Evolutionary conservation across 2,113 vertebrate species (phyloP).

Genomic region (Corydoras sp.): DNA sequence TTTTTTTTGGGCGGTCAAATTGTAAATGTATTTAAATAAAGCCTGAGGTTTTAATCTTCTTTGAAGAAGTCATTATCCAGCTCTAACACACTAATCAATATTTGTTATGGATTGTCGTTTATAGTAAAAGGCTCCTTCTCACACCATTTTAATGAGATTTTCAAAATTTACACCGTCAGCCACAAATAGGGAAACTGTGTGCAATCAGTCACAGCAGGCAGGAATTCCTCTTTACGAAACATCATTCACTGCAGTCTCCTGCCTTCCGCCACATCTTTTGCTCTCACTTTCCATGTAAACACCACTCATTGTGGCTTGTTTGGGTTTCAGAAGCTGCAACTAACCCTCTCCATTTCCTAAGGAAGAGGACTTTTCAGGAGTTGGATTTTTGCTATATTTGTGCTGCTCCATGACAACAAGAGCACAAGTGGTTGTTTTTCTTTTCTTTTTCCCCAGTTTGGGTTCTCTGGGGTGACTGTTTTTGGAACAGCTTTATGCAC

Average conservation of each 20-base stretch:
- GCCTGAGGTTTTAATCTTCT: too few relatives aligned
- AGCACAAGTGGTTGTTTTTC: slow-evolving; percentile 29
- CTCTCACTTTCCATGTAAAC: background rate
- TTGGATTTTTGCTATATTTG: slow-evolving; percentile 44
- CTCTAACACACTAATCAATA: too few relatives aligned
- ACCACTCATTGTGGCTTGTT: slow-evolving; percentile 12
- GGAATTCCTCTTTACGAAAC: slow-evolving; percentile 34
- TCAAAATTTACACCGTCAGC: background rate
- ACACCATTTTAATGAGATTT: background rate
- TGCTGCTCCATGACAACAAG: slow-evolving; percentile 45
- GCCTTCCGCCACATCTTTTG: background rate
- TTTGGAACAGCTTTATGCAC: slow-evolving; percentile 40
- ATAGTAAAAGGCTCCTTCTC: background rate
- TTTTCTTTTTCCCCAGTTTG: slow-evolving; percentile 21
- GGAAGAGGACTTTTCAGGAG: slow-evolving; percentile 36
- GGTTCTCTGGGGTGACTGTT: slow-evolving; percentile 44
- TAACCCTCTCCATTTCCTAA: slow-evolving; percentile 33
- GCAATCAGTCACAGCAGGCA: slow-evolving; percentile 22
- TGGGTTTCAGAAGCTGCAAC: slow-evolving; percentile 17
- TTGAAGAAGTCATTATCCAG: too few relatives aligned
- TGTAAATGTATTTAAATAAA: too few relatives aligned
- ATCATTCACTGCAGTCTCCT: slow-evolving; percentile 29
- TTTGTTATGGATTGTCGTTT: too few relatives aligned
- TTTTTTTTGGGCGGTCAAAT: too few relatives aligned
- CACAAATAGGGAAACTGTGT: slow-evolving; percentile 10